A percentile compares a stretch with the other conserved stretches of the same genome.
These are phyloP conservation scores for Oncorhynchus keta DNA, from an alignment of 2,113 vertebrate species.

Conservation along the genomic window DNA sequence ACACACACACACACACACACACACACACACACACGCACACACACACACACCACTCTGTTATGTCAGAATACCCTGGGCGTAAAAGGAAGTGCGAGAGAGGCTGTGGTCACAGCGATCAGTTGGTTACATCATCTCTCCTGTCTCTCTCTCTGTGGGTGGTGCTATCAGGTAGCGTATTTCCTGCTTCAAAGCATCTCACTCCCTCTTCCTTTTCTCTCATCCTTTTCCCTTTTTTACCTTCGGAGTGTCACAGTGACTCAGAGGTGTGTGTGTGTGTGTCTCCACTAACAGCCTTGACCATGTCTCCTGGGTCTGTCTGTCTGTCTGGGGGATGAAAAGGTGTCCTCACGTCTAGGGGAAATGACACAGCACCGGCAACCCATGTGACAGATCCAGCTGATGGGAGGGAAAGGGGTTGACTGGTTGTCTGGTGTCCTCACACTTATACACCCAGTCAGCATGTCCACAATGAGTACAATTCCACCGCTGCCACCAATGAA, in stretches of 20 bases:
- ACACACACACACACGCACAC: conserved; percentile 1
- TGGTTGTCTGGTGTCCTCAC: not conserved
- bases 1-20: conserved; percentile 1
- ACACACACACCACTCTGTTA: not conserved
- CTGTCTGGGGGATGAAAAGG: not conserved
- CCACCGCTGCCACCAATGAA: no score
- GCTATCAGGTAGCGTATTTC: not conserved
- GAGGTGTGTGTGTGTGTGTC: not conserved
- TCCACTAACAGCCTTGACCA: conserved; percentile 1
- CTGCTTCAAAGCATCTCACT: not conserved
- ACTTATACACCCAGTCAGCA: not conserved
- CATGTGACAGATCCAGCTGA: not conserved
- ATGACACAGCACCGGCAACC: not conserved
- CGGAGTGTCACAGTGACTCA: not conserved
- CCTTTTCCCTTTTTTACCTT: not conserved
- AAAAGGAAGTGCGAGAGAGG: not conserved
- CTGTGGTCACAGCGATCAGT: not conserved
- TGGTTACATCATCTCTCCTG: not conserved
- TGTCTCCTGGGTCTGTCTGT: not conserved
- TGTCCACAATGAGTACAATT: no score
- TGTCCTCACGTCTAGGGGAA: not conserved
- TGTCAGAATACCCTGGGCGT: not conserved
- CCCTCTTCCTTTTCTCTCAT: not conserved
- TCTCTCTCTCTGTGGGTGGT: not conserved
- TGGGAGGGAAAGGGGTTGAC: not conserved